Evolutionary conservation across 2,797 vertebrate genomes (phyloP).

Genomic region (Phyllotis vaccarum): DNA sequence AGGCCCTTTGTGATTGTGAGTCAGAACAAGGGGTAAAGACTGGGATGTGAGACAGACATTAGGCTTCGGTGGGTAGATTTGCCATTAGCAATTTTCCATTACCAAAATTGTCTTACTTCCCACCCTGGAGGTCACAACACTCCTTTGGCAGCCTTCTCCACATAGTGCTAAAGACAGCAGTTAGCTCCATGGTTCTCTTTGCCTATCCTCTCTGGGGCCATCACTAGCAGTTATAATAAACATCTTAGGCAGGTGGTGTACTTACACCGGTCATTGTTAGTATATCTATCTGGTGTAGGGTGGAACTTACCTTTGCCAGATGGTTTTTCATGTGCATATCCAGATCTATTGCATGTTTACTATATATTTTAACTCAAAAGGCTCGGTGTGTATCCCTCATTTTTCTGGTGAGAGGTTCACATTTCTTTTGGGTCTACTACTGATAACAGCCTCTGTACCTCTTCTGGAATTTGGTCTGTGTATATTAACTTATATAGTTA

Average conservation of each 20-base stretch:
- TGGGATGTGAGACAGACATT: neutral
- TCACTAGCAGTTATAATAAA: neutral
- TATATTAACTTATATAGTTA: neutral
- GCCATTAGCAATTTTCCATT: neutral
- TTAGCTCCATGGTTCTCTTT: neutral
- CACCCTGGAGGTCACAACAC: neutral
- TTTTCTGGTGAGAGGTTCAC: neutral
- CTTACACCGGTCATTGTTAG: neutral
- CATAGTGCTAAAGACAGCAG: neutral
- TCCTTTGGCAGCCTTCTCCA: neutral
- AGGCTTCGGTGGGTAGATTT: neutral
- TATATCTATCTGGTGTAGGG: neutral
- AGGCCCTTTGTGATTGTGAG: neutral
- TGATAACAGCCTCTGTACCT: neutral
- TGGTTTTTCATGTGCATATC: neutral
- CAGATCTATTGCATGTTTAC: neutral
- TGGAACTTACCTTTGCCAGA: neutral
- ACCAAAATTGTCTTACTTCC: neutral
- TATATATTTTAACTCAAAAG: neutral
- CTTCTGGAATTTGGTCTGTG: conserved; percentile 6
- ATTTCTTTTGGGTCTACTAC: neutral
- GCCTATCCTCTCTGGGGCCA: neutral
- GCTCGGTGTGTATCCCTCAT: neutral
- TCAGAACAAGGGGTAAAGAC: conserved; percentile 11
- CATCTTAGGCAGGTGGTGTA: neutral